Conservation (phyloP, 1,140 invertebrate species). For the Drosophila lacteicornis region DNA sequence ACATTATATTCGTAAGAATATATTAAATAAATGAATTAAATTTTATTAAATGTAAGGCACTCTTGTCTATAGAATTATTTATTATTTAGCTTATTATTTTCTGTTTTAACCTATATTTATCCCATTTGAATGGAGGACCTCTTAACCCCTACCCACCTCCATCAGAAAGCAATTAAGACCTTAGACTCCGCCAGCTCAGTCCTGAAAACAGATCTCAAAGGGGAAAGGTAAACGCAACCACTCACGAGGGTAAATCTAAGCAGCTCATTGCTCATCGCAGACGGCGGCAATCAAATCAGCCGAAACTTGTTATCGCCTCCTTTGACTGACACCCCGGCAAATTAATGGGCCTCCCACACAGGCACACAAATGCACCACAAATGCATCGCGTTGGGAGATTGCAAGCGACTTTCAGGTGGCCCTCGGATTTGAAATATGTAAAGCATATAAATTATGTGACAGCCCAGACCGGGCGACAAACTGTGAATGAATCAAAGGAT, state of each 20-base stretch:
- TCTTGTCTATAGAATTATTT: too few species aligned
- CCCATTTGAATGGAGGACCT: background rate
- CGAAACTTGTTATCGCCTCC: constrained; percentile 82
- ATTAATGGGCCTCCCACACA: constrained; percentile 68
- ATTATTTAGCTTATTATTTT: background rate
- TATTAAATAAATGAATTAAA: too few species aligned
- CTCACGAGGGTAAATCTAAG: constrained; percentile 38
- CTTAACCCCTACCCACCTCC: background rate
- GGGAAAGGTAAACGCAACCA: background rate
- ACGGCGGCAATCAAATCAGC: constrained; percentile 78
- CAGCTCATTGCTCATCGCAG: constrained; percentile 69
- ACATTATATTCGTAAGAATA: too few species aligned
- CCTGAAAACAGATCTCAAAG: constrained; percentile 1
- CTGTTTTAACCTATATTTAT: background rate
- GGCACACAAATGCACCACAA: too few species aligned
- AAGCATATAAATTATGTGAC: constrained; percentile 82
- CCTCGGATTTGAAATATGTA: constrained; percentile 77
- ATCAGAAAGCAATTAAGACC: constrained; percentile 27
- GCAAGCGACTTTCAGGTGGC: constrained; percentile 49
- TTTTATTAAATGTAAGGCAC: background rate
- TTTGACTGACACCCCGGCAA: constrained; percentile 79
- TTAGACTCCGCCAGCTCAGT: background rate
- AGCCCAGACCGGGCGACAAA: constrained; percentile 72
- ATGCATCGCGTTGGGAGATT: constrained; percentile 13
- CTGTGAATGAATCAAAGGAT: constrained; percentile 84